phyloP scores from a whole-genome alignment of 2,797 vertebrate species.

The Enteromius argenteus region DNA sequence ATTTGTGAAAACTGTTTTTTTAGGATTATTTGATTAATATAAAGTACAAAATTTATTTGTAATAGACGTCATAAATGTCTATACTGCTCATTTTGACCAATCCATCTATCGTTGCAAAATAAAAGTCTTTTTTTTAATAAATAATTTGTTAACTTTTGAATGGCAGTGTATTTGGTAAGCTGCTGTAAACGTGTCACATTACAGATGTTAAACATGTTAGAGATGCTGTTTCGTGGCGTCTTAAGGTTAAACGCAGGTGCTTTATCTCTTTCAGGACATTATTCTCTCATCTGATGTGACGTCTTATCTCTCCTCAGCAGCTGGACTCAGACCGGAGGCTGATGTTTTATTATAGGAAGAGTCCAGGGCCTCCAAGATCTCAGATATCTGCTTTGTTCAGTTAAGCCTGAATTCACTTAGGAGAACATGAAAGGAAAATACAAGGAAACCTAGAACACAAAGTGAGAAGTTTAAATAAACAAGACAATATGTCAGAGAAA shows the following conservation, averaged over 20 bases:
- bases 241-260: background rate
- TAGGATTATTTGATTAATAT: background rate
- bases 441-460: background rate
- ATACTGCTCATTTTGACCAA: background rate
- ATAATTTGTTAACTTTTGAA: background rate
- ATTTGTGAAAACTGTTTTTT: background rate
- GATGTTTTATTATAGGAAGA: constrained; percentile 6
- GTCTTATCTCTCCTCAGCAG: constrained; percentile 20
- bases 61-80: background rate
- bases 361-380: background rate
- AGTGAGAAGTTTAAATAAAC: background rate
- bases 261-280: background rate
- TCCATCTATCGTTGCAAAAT: background rate
- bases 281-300: background rate
- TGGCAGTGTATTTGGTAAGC: background rate
- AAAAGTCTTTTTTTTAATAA: background rate
- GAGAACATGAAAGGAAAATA: background rate
- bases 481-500: background rate
- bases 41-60: background rate
- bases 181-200: background rate
- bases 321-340: constrained; percentile 14
- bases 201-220: background rate
- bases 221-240: background rate
- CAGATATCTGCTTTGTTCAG: background rate
- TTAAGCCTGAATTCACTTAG: background rate